A percentile compares a stretch with the other conserved stretches of the same genome.
phyloP scores from a whole-genome alignment of 2,113 vertebrate species.

The Zosterops lateralis region DNA sequence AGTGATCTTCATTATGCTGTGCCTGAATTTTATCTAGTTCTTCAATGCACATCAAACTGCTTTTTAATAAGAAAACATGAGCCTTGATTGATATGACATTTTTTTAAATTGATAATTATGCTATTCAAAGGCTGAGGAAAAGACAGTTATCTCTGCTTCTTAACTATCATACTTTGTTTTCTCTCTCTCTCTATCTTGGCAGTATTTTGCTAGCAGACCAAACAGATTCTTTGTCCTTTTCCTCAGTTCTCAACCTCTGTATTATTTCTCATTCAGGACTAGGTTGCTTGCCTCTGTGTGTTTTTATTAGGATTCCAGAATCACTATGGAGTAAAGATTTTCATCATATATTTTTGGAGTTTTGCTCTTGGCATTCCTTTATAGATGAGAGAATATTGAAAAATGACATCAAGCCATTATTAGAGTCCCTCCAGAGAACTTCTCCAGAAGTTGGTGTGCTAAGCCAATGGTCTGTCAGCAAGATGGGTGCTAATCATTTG shows the following conservation, averaged over 20 bases:
- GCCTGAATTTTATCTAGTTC: background rate
- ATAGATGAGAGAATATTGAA: background rate
- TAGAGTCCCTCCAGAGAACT: background rate
- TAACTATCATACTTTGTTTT: background rate
- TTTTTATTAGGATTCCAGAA: background rate
- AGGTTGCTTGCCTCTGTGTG: background rate
- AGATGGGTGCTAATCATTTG: background rate
- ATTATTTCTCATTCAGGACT: background rate
- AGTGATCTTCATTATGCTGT: background rate
- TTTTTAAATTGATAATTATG: background rate
- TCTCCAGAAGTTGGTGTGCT: background rate
- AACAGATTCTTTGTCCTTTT: background rate
- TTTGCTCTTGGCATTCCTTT: background rate
- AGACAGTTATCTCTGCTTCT: background rate
- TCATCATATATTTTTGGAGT: background rate
- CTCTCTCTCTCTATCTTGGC: background rate
- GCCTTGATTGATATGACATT: background rate
- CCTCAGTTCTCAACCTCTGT: background rate
- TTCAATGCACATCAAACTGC: background rate
- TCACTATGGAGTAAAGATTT: background rate
- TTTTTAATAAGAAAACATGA: background rate
- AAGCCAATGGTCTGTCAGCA: background rate
- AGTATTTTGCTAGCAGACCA: background rate
- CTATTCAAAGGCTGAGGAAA: background rate
- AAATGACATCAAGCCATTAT: background rate